Percentiles rank a stretch among this genome's conserved stretches.
Evolutionary conservation across 2,888 invertebrate species (phyloP).

Genomic region (Patella ulyssiponensis): DNA sequence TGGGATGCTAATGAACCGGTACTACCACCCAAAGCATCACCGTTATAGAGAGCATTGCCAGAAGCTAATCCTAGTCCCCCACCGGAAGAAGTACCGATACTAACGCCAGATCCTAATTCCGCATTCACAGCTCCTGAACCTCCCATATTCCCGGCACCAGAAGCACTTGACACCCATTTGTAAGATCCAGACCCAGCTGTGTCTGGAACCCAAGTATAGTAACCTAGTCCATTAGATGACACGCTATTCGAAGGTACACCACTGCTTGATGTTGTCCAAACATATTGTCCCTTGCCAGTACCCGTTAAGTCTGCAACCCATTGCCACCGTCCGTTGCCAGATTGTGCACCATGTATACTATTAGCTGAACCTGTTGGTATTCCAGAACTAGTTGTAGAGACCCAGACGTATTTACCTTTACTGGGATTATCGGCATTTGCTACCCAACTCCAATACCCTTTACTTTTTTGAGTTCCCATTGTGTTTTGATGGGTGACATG

Average conservation of each 20-base stretch:
- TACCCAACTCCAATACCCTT: neutral
- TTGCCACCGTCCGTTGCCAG: neutral
- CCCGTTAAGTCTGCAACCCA: neutral
- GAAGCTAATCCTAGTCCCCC: neutral
- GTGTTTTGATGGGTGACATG: no score
- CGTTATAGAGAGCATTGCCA: neutral
- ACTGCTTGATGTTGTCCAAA: no score
- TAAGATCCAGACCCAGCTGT: neutral
- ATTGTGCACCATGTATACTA: neutral
- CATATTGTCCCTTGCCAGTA: no score
- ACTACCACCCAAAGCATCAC: neutral
- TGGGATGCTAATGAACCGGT: neutral
- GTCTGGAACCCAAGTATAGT: no score
- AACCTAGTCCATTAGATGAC: no score
- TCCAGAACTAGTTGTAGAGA: neutral
- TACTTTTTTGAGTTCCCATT: no score
- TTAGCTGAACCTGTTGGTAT: neutral
- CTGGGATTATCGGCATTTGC: neutral
- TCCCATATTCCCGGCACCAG: neutral
- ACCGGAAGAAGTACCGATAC: no score
- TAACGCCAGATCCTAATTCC: no score
- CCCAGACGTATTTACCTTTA: conserved; percentile 6
- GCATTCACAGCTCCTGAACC: neutral
- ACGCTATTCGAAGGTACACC: no score
- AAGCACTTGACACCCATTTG: neutral